A percentile compares a stretch with the other conserved stretches of the same genome.
phyloP scores from a whole-genome alignment of 2,888 invertebrate species.

The Agrotis ipsilon region DNA sequence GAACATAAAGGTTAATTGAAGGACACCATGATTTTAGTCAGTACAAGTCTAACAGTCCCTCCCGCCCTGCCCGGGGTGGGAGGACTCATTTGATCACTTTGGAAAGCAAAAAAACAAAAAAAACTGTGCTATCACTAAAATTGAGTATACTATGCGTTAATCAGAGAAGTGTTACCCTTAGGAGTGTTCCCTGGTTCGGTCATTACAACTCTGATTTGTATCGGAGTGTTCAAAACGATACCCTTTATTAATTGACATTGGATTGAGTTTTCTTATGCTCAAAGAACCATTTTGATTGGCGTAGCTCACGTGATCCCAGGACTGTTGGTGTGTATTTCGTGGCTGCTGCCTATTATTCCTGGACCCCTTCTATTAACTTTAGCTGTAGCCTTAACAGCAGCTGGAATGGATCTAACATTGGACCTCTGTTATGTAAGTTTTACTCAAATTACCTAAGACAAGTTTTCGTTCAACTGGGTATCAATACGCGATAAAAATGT shows the following conservation, averaged over 20 bases:
- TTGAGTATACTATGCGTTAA: too few species aligned
- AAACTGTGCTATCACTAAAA: too few species aligned
- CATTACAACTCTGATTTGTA: too few species aligned
- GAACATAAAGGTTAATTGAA: too few species aligned
- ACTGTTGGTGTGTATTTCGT: constrained; percentile 78
- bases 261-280: background rate
- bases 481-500: constrained; percentile 52
- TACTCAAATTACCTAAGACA: background rate
- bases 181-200: too few species aligned
- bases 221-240: background rate
- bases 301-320: constrained; percentile 91
- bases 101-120: too few species aligned
- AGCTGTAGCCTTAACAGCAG: constrained; percentile 90
- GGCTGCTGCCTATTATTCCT: constrained; percentile 78
- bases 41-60: too few species aligned
- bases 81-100: too few species aligned
- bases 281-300: constrained; percentile 30
- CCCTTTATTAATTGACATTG: background rate
- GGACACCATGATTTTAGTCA: too few species aligned
- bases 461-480: too few species aligned
- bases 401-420: constrained; percentile 92
- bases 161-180: too few species aligned
- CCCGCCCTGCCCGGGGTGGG: too few species aligned
- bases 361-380: constrained; percentile 82
- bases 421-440: constrained; percentile 89